phyloP scores from a whole-genome alignment of 2,797 vertebrate species.

The Anguilla pacifica region DNA sequence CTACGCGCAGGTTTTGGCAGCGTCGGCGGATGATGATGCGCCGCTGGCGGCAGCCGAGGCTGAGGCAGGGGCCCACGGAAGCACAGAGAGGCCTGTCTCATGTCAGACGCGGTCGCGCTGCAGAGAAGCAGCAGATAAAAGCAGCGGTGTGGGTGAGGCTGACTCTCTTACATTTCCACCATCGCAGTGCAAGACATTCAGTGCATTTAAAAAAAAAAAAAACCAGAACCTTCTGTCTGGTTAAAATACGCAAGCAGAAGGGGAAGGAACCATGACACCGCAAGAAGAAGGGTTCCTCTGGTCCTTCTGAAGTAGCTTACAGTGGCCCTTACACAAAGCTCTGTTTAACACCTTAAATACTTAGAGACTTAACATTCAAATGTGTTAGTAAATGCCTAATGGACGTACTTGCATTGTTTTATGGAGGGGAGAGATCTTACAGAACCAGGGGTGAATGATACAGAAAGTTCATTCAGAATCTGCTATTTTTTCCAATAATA shows the following conservation, averaged over 20 bases:
- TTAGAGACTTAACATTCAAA: neutral
- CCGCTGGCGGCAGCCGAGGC: neutral
- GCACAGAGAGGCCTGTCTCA: neutral
- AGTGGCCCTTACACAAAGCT: neutral
- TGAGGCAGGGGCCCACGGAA: neutral
- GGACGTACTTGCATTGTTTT: neutral
- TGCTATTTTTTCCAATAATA: neutral
- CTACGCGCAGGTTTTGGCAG: constrained; percentile 3
- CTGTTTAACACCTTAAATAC: neutral
- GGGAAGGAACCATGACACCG: neutral
- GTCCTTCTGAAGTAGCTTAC: neutral
- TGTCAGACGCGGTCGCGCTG: neutral
- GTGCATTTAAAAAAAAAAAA: neutral
- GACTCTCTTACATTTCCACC: neutral
- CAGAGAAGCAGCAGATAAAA: neutral
- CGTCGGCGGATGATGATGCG: neutral
- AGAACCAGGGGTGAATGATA: neutral
- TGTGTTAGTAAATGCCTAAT: neutral
- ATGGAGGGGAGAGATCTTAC: neutral
- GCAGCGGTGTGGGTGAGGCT: neutral
- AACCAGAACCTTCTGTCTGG: neutral
- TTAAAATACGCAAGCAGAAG: neutral
- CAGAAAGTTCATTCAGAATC: neutral
- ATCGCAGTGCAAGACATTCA: neutral
- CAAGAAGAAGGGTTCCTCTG: neutral